These are phyloP conservation scores for Naso thynnoides DNA, from an alignment of 2,797 vertebrate species.

Conservation along the genomic window DNA sequence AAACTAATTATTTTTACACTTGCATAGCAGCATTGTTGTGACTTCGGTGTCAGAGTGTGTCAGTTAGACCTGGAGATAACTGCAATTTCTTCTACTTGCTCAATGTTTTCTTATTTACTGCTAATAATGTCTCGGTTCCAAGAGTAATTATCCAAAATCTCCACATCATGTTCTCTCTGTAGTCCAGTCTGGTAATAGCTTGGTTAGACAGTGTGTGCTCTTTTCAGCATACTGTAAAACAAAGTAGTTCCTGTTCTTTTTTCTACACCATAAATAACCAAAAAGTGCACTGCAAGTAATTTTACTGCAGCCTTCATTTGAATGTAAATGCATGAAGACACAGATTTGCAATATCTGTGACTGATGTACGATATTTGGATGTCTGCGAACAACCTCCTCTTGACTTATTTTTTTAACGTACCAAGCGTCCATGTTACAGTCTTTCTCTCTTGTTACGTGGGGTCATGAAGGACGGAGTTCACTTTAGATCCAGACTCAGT, in stretches of 20 bases:
- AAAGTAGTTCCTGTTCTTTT: too few species aligned
- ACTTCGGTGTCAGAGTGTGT: not conserved
- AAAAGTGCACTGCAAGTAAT: not conserved
- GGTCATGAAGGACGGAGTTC: constrained; percentile 5
- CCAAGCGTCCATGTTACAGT: not conserved
- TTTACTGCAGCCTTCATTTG: constrained; percentile 5
- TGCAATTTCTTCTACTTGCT: not conserved
- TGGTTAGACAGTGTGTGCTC: constrained; percentile 2
- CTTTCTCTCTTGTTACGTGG: not conserved
- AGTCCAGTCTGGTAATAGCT: not conserved
- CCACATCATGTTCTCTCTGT: not conserved
- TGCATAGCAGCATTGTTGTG: not conserved
- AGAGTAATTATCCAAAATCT: constrained; percentile 23
- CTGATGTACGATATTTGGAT: not conserved
- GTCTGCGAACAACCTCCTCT: not conserved
- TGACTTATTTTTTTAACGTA: not conserved
- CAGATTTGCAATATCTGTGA: not conserved
- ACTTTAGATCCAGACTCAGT: constrained; percentile 10
- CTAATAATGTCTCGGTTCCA: not conserved
- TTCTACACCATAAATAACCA: not conserved
- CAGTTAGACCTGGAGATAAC: not conserved
- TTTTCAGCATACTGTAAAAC: too few species aligned
- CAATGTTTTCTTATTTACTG: constrained; percentile 7
- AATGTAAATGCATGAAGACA: not conserved
- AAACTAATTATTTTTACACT: not conserved